Evolutionary conservation across 2,888 invertebrate species (phyloP).

Genomic region (Phlogophora meticulosa): DNA sequence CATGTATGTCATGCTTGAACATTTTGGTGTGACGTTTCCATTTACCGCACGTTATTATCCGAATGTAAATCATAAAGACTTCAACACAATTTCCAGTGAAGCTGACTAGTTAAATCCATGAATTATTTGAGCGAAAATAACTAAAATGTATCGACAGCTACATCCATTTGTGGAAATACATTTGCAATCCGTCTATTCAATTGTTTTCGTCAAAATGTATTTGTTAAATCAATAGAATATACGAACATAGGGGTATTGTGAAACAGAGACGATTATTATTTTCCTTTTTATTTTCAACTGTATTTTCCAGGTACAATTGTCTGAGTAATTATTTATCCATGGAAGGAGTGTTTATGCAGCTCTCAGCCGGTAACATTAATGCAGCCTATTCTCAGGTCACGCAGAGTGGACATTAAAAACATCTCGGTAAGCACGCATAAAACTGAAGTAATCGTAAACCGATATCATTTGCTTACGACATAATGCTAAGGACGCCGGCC

Average conservation of each 20-base stretch:
- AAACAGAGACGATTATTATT: not conserved
- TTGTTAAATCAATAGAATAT: not conserved
- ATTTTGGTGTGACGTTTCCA: too few species aligned
- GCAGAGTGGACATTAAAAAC: conserved; percentile 35
- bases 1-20: not conserved
- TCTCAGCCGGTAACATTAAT: not conserved
- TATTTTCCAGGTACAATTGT: not conserved
- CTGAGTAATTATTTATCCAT: not conserved
- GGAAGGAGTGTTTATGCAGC: not conserved
- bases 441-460: conserved; percentile 57
- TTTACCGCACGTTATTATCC: not conserved
- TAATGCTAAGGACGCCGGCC: conserved; percentile 48
- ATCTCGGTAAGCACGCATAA: conserved; percentile 39
- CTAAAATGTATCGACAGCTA: not conserved
- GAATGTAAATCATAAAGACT: not conserved
- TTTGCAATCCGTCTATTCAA: not conserved
- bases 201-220: not conserved
- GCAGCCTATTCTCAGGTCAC: not conserved
- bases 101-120: not conserved
- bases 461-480: conserved; percentile 54
- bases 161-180: not conserved
- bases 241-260: not conserved
- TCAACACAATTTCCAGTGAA: not conserved
- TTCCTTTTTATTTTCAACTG: not conserved
- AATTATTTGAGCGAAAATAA: conserved; percentile 3